phyloP scores from a whole-genome alignment of 2,113 vertebrate species.

The Alexandromys fortis region DNA sequence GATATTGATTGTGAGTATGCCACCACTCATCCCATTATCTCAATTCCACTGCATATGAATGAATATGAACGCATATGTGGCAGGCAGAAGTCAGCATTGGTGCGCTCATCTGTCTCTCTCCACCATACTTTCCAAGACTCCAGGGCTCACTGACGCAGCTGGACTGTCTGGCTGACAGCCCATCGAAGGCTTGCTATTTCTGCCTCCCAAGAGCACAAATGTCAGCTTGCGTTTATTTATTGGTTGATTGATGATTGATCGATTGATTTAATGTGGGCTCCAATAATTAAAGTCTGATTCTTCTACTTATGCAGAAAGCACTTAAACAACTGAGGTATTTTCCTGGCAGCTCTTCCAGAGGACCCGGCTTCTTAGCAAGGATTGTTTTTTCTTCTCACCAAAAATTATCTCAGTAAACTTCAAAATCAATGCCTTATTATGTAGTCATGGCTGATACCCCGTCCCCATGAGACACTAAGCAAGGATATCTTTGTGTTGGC shows the following conservation, averaged over 20 bases:
- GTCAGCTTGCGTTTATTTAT: background rate
- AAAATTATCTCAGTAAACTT: background rate
- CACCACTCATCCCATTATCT: background rate
- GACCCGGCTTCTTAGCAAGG: background rate
- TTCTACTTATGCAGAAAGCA: background rate
- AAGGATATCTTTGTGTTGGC: background rate
- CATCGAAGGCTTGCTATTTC: background rate
- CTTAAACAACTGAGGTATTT: background rate
- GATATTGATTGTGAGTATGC: background rate
- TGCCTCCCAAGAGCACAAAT: too few relatives aligned
- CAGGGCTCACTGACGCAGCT: too few relatives aligned
- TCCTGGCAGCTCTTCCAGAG: background rate
- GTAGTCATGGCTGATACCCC: background rate
- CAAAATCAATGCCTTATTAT: background rate
- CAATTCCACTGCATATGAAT: background rate
- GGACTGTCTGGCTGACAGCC: too few relatives aligned
- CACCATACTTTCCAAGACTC: background rate
- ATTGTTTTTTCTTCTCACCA: background rate
- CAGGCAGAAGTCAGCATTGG: background rate
- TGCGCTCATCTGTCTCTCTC: background rate
- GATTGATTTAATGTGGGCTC: background rate
- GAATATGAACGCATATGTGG: background rate
- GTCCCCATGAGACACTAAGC: background rate
- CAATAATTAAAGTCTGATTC: background rate
- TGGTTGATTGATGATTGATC: background rate